Evolutionary conservation across 2,113 vertebrate genomes (phyloP).

Genomic region (Lipophrys pholis): DNA sequence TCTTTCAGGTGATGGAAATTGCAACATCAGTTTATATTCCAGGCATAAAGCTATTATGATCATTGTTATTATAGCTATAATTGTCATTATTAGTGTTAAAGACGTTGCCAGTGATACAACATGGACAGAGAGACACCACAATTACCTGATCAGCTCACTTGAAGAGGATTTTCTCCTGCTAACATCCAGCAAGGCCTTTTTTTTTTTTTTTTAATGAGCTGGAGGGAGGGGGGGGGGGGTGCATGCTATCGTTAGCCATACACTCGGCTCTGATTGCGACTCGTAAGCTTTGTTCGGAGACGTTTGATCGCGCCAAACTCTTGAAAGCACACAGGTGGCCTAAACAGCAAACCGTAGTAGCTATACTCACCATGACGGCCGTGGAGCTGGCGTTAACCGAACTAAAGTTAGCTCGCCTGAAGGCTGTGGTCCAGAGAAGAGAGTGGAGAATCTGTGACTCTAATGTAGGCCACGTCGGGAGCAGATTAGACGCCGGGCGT

Average conservation of each 20-base stretch:
- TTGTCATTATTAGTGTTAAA: too few relatives aligned
- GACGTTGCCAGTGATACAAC: too few relatives aligned
- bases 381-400: slow-evolving; percentile 42
- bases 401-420: slow-evolving; percentile 47
- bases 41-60: too few relatives aligned
- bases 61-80: too few relatives aligned
- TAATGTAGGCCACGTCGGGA: slow-evolving; percentile 18
- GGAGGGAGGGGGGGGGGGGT: too few relatives aligned
- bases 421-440: slow-evolving; percentile 24
- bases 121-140: too few relatives aligned
- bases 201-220: slow-evolving; percentile 18
- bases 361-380: slow-evolving; percentile 74
- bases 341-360: slow-evolving; percentile 6
- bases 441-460: slow-evolving; percentile 20
- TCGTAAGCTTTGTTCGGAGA: background rate
- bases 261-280: background rate
- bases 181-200: slow-evolving; percentile 47
- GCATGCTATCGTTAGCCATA: slow-evolving; percentile 17
- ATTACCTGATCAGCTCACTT: slow-evolving; percentile 52
- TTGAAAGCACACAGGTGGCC: slow-evolving; percentile 31
- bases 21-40: too few relatives aligned
- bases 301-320: background rate
- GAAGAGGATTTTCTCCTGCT: slow-evolving; percentile 46
- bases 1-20: too few relatives aligned
- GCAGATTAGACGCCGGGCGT: background rate